Evolutionary conservation across 2,113 vertebrate genomes (phyloP).

Genomic region (Mirounga angustirostris): DNA sequence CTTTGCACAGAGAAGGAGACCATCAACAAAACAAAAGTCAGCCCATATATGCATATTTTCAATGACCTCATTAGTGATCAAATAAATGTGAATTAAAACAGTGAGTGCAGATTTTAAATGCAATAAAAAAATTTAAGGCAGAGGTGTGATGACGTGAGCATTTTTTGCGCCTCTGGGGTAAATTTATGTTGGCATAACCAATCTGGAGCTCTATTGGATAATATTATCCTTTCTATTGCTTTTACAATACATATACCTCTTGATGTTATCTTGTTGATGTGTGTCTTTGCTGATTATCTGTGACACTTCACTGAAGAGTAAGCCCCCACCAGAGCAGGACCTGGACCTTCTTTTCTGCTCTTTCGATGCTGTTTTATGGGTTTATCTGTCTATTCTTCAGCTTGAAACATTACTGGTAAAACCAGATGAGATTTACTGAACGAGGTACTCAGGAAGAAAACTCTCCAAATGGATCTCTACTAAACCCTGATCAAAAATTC

Average conservation of each 20-base stretch:
- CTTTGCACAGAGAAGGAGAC: background rate
- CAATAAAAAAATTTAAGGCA: background rate
- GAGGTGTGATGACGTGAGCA: background rate
- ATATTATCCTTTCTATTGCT: background rate
- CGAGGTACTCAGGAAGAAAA: background rate
- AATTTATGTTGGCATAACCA: background rate
- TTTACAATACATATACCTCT: background rate
- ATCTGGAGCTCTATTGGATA: background rate
- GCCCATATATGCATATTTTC: background rate
- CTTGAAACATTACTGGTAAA: background rate
- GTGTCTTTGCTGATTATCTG: background rate
- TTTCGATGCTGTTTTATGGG: background rate
- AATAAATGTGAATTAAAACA: constrained; percentile 36
- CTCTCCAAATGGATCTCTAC: background rate
- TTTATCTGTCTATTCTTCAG: background rate
- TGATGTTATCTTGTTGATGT: background rate
- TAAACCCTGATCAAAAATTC: background rate
- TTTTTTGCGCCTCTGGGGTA: background rate
- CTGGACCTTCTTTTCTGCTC: background rate
- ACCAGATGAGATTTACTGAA: background rate
- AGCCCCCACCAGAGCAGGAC: background rate
- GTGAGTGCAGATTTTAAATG: background rate
- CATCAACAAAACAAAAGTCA: background rate
- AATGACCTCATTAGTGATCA: background rate
- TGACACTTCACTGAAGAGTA: background rate